Conservation (phyloP, 1,140 invertebrate genomes). For the Ditylenchus dipsaci region DNA sequence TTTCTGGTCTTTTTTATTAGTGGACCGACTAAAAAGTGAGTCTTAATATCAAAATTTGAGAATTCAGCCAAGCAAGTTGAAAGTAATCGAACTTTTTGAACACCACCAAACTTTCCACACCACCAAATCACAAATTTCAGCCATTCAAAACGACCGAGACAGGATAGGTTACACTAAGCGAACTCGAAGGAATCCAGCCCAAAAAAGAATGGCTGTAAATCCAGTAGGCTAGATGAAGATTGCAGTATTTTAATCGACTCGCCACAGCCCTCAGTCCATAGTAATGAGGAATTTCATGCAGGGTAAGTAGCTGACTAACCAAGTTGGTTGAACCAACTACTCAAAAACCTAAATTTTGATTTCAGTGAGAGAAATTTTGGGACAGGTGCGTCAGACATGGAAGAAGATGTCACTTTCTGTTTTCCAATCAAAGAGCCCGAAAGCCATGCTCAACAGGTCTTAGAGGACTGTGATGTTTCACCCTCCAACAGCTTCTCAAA, state of each 20-base stretch:
- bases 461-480: too few species aligned
- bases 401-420: background rate
- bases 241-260: too few species aligned
- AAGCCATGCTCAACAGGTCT: too few species aligned
- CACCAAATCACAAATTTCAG: conserved; percentile 32
- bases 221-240: too few species aligned
- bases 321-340: too few species aligned
- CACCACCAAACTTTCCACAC: background rate
- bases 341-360: too few species aligned
- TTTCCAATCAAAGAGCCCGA: too few species aligned
- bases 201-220: background rate
- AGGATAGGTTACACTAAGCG: conserved; percentile 57
- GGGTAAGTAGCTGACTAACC: too few species aligned
- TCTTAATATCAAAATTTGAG: background rate
- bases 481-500: too few species aligned
- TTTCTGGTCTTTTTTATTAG: background rate
- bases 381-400: conserved; percentile 3
- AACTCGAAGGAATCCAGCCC: background rate
- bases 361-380: too few species aligned
- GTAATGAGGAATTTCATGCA: too few species aligned
- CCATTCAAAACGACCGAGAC: conserved; percentile 56
- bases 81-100: background rate
- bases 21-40: background rate
- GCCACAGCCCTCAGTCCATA: too few species aligned
- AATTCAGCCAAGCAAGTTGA: background rate